Evolutionary conservation across 1,140 invertebrate genomes (phyloP), one percentile per base, ranked within the genome.

Genomic region (Cotesia vestalis): DNA sequence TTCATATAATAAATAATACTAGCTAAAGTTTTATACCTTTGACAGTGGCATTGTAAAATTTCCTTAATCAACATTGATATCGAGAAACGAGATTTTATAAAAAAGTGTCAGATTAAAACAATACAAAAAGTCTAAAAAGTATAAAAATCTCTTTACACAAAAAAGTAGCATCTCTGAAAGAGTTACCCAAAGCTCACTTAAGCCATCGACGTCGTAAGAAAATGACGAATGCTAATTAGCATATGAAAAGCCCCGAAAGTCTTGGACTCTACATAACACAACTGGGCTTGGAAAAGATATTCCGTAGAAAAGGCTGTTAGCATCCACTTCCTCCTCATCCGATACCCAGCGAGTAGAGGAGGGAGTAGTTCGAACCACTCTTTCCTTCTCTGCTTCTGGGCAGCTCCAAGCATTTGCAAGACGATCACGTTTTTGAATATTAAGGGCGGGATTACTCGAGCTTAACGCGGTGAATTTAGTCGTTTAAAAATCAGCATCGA

Each of bases 341-440:
- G 34, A 46, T 11, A 46, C 40, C 40, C 40, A 46, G 40, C 40
- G 3, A 6, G 6, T 11, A 46, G 40, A 46, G 27, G 27, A 27
- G 27, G 27, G 27, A 27, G 27, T 27, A 27, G 27, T 27, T 27
- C 27, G 0, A 27, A 69, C 69, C 57, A 59, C 51, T 46, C 40
- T 60, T 20, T 52, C n/a, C 35, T 60, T 70, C 17, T 38, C 55
- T 71, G 64, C 63, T 74, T 75, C 75, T 72, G 76, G 80, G 77
- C 78, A 78, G 75, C 80, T 81, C 78, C 68, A 71, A 74, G 71
- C 75, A 76, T 86, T 86, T 80, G 84, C 82, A 86, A 78, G 84
- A 79, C 85, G 84, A 87, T 87, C 86, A 87, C 86, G 86, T 87
- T 87, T 87, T 87, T 86, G 86, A 87, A 87, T 87, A 87, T 86